phyloP scores from a whole-genome alignment of 2,888 invertebrate species.

The Eudemis profundana region DNA sequence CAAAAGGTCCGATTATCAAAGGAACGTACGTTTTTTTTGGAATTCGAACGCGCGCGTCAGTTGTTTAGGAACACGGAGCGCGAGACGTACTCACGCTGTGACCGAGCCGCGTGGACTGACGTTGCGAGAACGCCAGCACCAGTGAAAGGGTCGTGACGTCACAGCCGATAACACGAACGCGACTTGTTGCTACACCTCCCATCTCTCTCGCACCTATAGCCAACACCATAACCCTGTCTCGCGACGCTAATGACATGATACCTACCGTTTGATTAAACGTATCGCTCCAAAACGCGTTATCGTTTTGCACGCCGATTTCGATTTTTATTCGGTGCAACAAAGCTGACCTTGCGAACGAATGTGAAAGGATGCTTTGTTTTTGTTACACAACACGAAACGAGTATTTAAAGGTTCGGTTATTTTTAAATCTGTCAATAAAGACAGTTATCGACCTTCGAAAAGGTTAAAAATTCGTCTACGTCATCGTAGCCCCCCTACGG shows the following conservation, averaged over 20 bases:
- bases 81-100: conserved; percentile 78
- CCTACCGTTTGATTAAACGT: conserved; percentile 45
- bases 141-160: conserved; percentile 87
- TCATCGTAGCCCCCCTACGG: conserved; percentile 33
- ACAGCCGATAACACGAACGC: conserved; percentile 79
- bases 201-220: conserved; percentile 57
- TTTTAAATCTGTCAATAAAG: conserved; percentile 19
- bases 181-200: conserved; percentile 78
- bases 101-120: conserved; percentile 84
- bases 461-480: conserved; percentile 25
- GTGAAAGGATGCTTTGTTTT: conserved; percentile 44
- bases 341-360: conserved; percentile 41
- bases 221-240: conserved; percentile 66
- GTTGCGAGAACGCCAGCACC: conserved; percentile 61
- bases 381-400: conserved; percentile 37
- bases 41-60: conserved; percentile 53
- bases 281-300: conserved; percentile 35
- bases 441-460: conserved; percentile 29
- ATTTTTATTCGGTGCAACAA: conserved; percentile 44
- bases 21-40: conserved; percentile 10
- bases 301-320: conserved; percentile 42
- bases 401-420: conserved; percentile 24
- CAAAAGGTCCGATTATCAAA: conserved; percentile 11
- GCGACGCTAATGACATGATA: conserved; percentile 66
- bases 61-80: conserved; percentile 72